These are phyloP conservation scores for Yponomeuta sedellus DNA, from an alignment of 2,888 invertebrate species.

Conservation along the genomic window DNA sequence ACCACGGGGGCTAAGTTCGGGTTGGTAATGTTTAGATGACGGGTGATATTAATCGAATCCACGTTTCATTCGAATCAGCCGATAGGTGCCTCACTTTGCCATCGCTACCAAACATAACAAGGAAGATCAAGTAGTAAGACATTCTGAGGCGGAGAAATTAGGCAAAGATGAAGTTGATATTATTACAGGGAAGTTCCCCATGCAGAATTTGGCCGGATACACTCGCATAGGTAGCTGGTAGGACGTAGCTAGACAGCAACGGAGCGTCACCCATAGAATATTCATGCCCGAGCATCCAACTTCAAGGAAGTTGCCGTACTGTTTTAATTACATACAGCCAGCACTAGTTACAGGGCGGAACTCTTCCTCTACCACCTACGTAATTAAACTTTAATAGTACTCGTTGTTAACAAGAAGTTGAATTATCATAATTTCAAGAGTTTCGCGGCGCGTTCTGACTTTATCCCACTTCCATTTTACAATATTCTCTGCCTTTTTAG, in stretches of 20 bases:
- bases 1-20: too few species aligned
- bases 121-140: background rate
- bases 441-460: background rate
- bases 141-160: background rate
- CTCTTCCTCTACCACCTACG: slow-evolving; percentile 17
- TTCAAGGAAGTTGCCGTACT: slow-evolving; percentile 30
- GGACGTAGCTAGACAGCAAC: background rate
- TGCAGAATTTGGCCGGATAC: background rate
- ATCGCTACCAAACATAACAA: background rate
- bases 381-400: slow-evolving; percentile 29
- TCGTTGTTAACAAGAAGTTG: slow-evolving; percentile 9
- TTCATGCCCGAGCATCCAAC: slow-evolving; percentile 44
- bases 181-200: background rate
- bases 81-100: too few species aligned
- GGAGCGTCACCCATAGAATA: slow-evolving; percentile 39
- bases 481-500: background rate
- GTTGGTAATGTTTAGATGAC: too few species aligned
- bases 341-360: slow-evolving; percentile 21
- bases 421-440: slow-evolving; percentile 14
- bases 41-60: too few species aligned
- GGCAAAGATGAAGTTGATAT: background rate
- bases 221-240: background rate
- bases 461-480: background rate
- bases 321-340: slow-evolving; percentile 33
- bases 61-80: too few species aligned